Percentiles rank a stretch among this genome's conserved stretches.
phyloP scores from a whole-genome alignment of 1,140 invertebrate species.

The Dinoponera quadriceps region DNA sequence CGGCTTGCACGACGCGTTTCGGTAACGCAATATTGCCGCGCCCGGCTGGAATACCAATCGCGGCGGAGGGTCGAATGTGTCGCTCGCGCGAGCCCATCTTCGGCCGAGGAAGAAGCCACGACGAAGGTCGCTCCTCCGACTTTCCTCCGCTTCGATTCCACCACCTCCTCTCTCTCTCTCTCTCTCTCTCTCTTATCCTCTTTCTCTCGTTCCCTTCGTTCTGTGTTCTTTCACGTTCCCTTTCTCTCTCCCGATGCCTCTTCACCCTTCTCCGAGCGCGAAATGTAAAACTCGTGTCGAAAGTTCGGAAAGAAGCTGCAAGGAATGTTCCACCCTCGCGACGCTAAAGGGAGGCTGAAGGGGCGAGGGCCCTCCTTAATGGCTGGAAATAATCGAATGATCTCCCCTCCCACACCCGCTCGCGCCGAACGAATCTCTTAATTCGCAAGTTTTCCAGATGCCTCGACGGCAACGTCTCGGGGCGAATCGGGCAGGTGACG shows the following conservation, averaged over 20 bases:
- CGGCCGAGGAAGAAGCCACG: constrained; percentile 50
- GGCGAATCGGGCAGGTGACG: constrained; percentile 58
- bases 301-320: constrained; percentile 77
- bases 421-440: constrained; percentile 73
- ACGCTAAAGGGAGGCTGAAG: constrained; percentile 48
- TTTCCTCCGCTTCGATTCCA: constrained; percentile 65
- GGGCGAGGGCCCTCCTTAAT: constrained; percentile 71
- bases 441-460: constrained; percentile 77
- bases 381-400: constrained; percentile 80
- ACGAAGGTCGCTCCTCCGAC: not conserved
- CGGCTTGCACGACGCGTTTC: constrained; percentile 81
- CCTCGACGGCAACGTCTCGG: constrained; percentile 18
- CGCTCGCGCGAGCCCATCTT: constrained; percentile 59
- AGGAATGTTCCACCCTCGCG: constrained; percentile 52
- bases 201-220: not conserved
- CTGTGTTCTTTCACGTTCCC: not conserved
- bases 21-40: constrained; percentile 85
- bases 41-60: constrained; percentile 82
- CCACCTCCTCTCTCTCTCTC: constrained; percentile 31
- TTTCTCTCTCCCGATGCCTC: constrained; percentile 4
- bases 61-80: constrained; percentile 54
- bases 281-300: constrained; percentile 85
- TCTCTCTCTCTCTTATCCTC: not conserved
- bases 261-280: constrained; percentile 46
- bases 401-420: constrained; percentile 39